Conservation (phyloP, 2,797 vertebrate genomes). For the Xenopus petersii region DNA sequence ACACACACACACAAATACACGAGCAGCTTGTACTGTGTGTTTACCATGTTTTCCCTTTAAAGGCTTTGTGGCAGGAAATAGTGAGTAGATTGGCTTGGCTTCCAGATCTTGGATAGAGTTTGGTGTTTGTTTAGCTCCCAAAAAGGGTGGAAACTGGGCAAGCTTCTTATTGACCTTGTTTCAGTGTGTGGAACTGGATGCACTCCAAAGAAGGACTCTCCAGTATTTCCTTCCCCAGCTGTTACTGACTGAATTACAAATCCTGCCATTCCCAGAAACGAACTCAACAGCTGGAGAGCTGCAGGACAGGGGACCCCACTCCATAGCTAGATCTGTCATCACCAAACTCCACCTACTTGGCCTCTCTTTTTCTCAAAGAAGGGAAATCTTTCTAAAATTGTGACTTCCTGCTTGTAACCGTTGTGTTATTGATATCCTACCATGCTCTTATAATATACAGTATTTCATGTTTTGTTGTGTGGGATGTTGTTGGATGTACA, state of each 20-base stretch:
- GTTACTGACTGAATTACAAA: background rate
- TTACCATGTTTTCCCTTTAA: background rate
- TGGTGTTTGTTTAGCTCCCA: slow-evolving; percentile 1
- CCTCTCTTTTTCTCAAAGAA: background rate
- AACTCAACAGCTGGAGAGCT: background rate
- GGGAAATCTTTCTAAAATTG: too few relatives aligned
- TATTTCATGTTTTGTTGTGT: too few relatives aligned
- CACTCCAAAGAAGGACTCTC: background rate
- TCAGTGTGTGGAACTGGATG: background rate
- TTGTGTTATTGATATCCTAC: too few relatives aligned
- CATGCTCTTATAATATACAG: too few relatives aligned
- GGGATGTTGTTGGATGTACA: too few relatives aligned
- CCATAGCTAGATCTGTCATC: background rate
- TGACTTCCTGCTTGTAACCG: too few relatives aligned
- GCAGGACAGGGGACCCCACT: background rate
- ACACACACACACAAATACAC: too few relatives aligned
- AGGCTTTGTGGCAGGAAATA: background rate
- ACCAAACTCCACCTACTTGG: background rate
- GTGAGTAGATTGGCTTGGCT: background rate
- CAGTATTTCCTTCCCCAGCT: background rate
- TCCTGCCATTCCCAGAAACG: background rate
- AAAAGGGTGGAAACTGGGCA: background rate
- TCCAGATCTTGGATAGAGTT: background rate
- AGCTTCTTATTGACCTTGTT: background rate
- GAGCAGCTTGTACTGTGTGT: background rate